Evolutionary conservation across 2,797 vertebrate genomes (phyloP).

Genomic region (Semotilus atromaculatus): DNA sequence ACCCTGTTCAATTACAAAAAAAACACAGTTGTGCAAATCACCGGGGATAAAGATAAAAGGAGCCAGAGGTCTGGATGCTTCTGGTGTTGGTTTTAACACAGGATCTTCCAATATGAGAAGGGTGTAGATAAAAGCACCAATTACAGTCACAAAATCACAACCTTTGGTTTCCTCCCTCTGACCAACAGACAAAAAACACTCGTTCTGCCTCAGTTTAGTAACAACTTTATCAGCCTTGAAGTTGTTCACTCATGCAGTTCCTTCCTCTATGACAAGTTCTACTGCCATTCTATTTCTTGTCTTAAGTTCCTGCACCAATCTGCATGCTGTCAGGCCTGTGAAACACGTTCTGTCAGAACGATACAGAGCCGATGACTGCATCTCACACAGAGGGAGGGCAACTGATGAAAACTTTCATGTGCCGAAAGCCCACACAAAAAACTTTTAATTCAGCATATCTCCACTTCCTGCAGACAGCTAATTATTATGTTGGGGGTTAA

Average conservation of each 20-base stretch:
- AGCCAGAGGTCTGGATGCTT: slow-evolving; percentile 29
- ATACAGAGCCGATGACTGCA: slow-evolving; percentile 10
- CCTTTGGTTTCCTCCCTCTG: slow-evolving; percentile 6
- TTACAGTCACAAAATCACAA: slow-evolving; percentile 41
- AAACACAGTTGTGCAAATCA: slow-evolving; percentile 4
- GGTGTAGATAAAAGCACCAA: slow-evolving; percentile 14
- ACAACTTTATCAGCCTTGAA: background rate
- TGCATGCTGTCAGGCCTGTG: slow-evolving; percentile 12
- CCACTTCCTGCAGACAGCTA: slow-evolving; percentile 32
- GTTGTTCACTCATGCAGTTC: background rate
- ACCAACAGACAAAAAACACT: slow-evolving; percentile 21
- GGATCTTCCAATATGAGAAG: slow-evolving; percentile 30
- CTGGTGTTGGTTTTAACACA: slow-evolving; percentile 35
- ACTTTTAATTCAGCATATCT: slow-evolving; percentile 32
- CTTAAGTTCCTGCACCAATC: background rate
- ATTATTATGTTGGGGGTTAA: slow-evolving; percentile 40
- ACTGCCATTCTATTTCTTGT: background rate
- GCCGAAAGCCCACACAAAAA: slow-evolving; percentile 26
- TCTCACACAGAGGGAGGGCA: slow-evolving; percentile 18
- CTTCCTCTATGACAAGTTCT: background rate
- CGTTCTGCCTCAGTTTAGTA: background rate
- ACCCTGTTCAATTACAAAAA: background rate
- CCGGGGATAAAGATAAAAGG: background rate
- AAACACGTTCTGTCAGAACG: slow-evolving; percentile 11
- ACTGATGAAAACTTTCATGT: slow-evolving; percentile 29